Percentiles rank a stretch among this genome's conserved stretches.
phyloP scores from a whole-genome alignment of 1,140 invertebrate species.

The Cataglyphis hispanica region DNA sequence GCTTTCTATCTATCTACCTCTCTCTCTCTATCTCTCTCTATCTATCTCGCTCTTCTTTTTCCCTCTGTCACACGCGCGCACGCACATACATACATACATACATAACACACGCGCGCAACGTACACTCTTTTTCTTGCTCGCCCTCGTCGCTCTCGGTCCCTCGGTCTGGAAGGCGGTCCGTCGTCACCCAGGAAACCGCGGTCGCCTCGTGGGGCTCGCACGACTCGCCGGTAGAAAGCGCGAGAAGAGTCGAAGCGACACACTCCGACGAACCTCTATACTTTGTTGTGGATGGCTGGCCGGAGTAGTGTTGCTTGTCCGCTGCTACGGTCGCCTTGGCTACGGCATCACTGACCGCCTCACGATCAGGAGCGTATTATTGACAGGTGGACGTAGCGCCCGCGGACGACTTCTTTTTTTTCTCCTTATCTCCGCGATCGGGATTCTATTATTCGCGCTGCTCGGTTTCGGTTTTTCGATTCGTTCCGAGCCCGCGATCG shows the following conservation, averaged over 20 bases:
- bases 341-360: slow-evolving; percentile 84
- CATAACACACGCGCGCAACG: not conserved
- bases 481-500: too few species aligned
- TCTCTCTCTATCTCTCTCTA: slow-evolving; percentile 61
- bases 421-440: not conserved
- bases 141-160: slow-evolving; percentile 48
- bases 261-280: slow-evolving; percentile 73
- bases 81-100: not conserved
- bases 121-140: slow-evolving; percentile 61
- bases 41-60: not conserved
- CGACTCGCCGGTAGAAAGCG: slow-evolving; percentile 61
- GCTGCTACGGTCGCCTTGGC: slow-evolving; percentile 86
- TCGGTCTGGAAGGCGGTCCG: slow-evolving; percentile 64
- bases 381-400: not conserved
- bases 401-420: not conserved
- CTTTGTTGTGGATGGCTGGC: slow-evolving; percentile 81
- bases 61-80: slow-evolving; percentile 20
- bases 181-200: slow-evolving; percentile 81
- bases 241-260: slow-evolving; percentile 73
- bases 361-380: slow-evolving; percentile 64
- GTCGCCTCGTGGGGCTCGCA: slow-evolving; percentile 2
- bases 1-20: slow-evolving; percentile 64
- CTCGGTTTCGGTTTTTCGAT: too few species aligned
- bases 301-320: slow-evolving; percentile 83
- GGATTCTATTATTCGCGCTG: not conserved